Evolutionary conservation across 2,797 vertebrate species (phyloP).

Genomic region (Scolopax bukidnonensis): DNA sequence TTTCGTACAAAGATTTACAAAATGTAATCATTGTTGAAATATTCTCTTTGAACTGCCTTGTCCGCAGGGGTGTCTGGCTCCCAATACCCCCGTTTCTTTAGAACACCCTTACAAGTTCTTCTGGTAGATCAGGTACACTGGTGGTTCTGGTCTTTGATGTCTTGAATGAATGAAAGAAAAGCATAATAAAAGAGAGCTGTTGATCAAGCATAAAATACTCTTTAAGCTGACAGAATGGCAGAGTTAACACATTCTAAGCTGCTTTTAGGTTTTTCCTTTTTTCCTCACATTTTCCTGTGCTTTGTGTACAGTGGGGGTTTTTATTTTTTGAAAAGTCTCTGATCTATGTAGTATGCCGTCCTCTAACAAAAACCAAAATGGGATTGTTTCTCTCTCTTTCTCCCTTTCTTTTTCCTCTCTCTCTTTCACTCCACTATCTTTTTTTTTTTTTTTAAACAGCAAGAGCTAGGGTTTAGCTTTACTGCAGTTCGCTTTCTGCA

Average conservation of each 20-base stretch:
- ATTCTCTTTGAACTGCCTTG: conserved; percentile 87
- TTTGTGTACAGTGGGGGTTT: conserved; percentile 87
- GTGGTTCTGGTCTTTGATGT: conserved; percentile 85
- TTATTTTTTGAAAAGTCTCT: conserved; percentile 85
- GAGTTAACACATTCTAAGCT: conserved; percentile 90
- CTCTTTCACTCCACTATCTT: conserved; percentile 42
- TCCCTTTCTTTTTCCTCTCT: conserved; percentile 35
- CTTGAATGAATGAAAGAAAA: conserved; percentile 87
- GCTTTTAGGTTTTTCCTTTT: conserved; percentile 81
- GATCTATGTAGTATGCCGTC: conserved; percentile 85
- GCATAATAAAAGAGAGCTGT: conserved; percentile 87
- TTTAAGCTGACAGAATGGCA: conserved; percentile 89
- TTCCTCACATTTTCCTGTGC: conserved; percentile 84
- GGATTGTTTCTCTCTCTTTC: conserved; percentile 83
- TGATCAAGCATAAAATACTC: conserved; percentile 90
- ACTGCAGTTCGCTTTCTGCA: conserved; percentile 44
- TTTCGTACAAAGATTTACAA: conserved; percentile 87
- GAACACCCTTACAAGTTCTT: conserved; percentile 83
- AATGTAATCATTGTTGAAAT: conserved; percentile 90
- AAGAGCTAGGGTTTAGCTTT: conserved; percentile 38
- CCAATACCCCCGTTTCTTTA: conserved; percentile 84
- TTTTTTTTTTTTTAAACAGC: conserved; percentile 8
- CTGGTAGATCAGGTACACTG: conserved; percentile 85
- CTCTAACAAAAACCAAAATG: conserved; percentile 83
- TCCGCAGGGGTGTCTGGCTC: conserved; percentile 85